Evolutionary conservation across 2,113 vertebrate genomes (phyloP).

Genomic region (Emydura subglobosa): DNA sequence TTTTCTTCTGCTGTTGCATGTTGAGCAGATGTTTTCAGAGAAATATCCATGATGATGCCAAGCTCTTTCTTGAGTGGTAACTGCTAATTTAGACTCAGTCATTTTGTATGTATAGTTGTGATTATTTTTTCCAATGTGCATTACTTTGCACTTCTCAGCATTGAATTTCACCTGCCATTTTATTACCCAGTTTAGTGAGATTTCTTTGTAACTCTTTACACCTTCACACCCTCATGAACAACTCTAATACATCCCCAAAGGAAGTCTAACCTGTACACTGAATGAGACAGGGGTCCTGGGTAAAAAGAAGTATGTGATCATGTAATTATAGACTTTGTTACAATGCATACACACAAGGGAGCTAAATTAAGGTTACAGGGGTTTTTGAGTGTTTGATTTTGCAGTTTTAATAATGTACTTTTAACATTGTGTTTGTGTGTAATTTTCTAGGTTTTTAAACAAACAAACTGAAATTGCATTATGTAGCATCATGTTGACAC

Average conservation of each 20-base stretch:
- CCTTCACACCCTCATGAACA: neutral
- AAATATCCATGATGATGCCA: neutral
- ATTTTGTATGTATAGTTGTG: neutral
- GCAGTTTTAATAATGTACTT: no score
- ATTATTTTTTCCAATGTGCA: neutral
- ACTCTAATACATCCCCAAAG: neutral
- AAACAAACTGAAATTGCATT: no score
- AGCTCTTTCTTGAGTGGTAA: neutral
- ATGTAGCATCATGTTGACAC: no score
- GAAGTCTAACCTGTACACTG: neutral
- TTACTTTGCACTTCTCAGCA: neutral
- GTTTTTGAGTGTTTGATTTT: no score
- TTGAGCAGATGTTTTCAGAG: neutral
- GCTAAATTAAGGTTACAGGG: no score
- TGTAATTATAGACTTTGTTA: no score
- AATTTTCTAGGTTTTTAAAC: no score
- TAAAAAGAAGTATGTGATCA: no score
- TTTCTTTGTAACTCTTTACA: neutral
- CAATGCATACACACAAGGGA: no score
- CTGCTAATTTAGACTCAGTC: neutral
- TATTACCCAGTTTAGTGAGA: neutral
- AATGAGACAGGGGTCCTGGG: no score
- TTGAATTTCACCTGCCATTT: neutral
- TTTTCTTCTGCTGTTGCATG: neutral
- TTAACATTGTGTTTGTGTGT: no score